Evolutionary conservation across 2,113 vertebrate genomes (phyloP).

Genomic region (Tringa solitaria): DNA sequence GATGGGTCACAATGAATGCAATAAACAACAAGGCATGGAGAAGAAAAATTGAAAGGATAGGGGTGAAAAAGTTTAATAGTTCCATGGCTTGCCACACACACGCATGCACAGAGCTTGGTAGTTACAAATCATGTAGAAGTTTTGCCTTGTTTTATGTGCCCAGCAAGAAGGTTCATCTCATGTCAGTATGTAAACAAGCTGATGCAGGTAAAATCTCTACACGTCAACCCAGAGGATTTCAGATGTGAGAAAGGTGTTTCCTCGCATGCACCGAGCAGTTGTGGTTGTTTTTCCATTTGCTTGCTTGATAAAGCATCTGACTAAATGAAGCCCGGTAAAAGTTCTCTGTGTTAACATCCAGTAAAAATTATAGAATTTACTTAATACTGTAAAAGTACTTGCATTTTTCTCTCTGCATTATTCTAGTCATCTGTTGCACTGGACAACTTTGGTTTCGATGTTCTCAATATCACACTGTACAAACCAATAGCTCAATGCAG

Average conservation of each 20-base stretch:
- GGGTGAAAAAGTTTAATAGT: background rate
- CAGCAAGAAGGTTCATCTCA: background rate
- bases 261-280: background rate
- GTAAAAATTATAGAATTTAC: background rate
- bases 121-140: background rate
- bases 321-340: background rate
- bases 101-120: background rate
- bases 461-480: constrained; percentile 40
- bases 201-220: background rate
- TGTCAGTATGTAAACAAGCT: background rate
- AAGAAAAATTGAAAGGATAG: background rate
- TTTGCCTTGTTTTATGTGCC: background rate
- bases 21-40: background rate
- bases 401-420: background rate
- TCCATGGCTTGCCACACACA: background rate
- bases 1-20: background rate
- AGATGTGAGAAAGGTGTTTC: background rate
- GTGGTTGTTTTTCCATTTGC: background rate
- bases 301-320: background rate
- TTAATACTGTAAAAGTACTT: background rate
- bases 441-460: constrained; percentile 40
- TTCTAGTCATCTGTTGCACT: constrained; percentile 16
- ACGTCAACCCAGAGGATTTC: background rate
- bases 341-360: background rate
- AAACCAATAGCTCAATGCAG: constrained; percentile 38